Conservation (phyloP, 2,888 invertebrate genomes). For the Alsophila aescularia region DNA sequence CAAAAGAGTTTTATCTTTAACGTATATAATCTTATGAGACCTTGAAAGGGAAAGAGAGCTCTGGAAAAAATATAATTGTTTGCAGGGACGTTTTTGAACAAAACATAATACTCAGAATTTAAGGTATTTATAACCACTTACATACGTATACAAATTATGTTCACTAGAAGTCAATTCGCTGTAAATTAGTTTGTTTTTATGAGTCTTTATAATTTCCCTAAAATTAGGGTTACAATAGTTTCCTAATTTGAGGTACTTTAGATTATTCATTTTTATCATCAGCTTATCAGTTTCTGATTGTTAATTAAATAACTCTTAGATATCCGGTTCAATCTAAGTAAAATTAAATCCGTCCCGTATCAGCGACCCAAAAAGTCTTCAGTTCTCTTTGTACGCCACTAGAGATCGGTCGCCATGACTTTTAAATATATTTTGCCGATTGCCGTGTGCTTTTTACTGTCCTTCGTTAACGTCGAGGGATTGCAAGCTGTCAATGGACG, state of each 20-base stretch:
- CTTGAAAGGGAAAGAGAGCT: constrained; percentile 59
- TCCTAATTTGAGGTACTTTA: constrained; percentile 11
- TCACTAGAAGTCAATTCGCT: too few relatives aligned
- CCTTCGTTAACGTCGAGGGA: constrained; percentile 33
- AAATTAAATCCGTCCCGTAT: constrained; percentile 25
- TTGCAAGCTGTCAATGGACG: constrained; percentile 60
- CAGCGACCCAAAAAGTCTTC: constrained; percentile 12
- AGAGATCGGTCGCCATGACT: constrained; percentile 44
- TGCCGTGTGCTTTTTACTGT: constrained; percentile 34
- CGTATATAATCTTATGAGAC: constrained; percentile 76
- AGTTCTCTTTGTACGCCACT: constrained; percentile 33
- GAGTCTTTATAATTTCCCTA: too few relatives aligned
- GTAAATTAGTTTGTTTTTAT: too few relatives aligned
- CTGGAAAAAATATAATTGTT: constrained; percentile 55
- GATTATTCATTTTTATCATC: constrained; percentile 19
- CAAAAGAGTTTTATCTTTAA: constrained; percentile 66
- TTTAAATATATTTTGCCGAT: constrained; percentile 30
- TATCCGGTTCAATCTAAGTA: too few relatives aligned
- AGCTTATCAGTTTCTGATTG: constrained; percentile 18
- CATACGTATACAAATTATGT: not conserved
- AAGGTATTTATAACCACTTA: not conserved
- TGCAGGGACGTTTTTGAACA: constrained; percentile 38
- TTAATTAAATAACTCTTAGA: constrained; percentile 7
- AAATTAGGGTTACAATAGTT: too few relatives aligned
- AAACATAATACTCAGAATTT: constrained; percentile 39